Base-by-base conservation (phyloP, 2,797 vertebrate species). In the Hafferia zeledoni region DNA sequence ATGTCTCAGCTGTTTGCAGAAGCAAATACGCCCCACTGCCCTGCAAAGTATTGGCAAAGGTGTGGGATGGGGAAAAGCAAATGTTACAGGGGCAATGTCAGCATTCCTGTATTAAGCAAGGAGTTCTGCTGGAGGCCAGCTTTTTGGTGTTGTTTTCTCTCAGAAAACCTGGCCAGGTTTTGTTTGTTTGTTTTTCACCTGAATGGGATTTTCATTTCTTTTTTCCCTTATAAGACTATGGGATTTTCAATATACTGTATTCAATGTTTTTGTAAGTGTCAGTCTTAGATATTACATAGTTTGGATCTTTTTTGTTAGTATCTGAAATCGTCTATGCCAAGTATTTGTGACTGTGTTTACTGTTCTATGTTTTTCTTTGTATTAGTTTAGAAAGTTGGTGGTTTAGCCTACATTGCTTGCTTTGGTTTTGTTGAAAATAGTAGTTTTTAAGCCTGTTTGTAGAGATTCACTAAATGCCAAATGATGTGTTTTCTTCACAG, bases 401-500 rank as follows among this genome's bases (percentile, higher is more conserved):
- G 1, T 13, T 83, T 72, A 83, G 6, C 57, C 53, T 65, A n/a
- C 28, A 4, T 30, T 44, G 17, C 37, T 63, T 69, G 1, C 56
- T 87, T 91, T 47, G 52, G 30, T 81, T 67, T 70, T 65, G 25
- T 44, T 78, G 37, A 25, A 68, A 74, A 14, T 12, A 49, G 30
- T 47, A 60, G 10, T 82, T 94, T 75, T 64, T 30, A n/a, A 44
- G 25, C 39, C 30, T 65, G 14, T 41, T 55, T 59, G 12, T 23
- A 17, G 60, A 78, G 19, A 31, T 31, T 90, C 33, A 20, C 79
- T 75, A 43, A 92, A 82, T 47, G 9, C 74, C 77, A 90, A 88
- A 89, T 19, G 46, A 12, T 87, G 78, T 50, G 22, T 96, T 95
- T 96, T 93, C 89, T 92, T 96, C 97, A 80, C 97, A 98, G 98